Evolutionary conservation across 2,797 vertebrate genomes (phyloP), one percentile per base, ranked within the genome.

Genomic region (Chaenodraco wilsoni): DNA sequence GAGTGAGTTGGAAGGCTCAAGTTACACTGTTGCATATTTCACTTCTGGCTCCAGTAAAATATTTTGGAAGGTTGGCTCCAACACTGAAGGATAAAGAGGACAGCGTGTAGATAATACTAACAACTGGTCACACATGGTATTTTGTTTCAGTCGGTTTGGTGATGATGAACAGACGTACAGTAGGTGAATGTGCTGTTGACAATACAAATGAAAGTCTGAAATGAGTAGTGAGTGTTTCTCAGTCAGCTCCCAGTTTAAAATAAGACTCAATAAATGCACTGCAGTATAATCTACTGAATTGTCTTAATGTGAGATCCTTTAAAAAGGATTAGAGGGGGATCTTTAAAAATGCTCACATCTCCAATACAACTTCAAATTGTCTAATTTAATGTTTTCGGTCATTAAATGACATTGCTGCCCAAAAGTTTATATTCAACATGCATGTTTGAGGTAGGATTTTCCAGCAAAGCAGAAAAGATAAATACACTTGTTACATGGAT

Each of bases 11-110:
- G 40, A 63, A 58, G 21, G 33, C n/a, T 54, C 12, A 33, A 68
- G 76, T 78, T 64, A 70, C 58, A 62, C 59, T 43, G 31, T 11
- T 14, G 51, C 48, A 57, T 9, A 45, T 64, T 76, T 65, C 5
- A 50, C 56, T 48, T 10, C 23, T 61, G 23, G 72, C 50, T 67
- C 14, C 27, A 13, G 12, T 16, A 4, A 43, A 51, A 50, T 2
- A 54, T 31, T 37, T 40, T 41, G 10, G 19, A 37, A 43, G 19
- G 17, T 2, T 27, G 46, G 17, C 23, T 15, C n/a, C 21, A 43
- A 65, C 15, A 73, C 9, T 17, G 14, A 41, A 49, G 2, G 49
- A 8, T 16, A 60, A 54, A 37, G 19, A 63, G 23, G n/a, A 15
- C 3, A 19, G 13, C 5, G 16, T 15, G n/a, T 23, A 23, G 11